These are phyloP conservation scores for Melanotus villosus DNA, from an alignment of 2,888 invertebrate genomes.

Conservation along the genomic window DNA sequence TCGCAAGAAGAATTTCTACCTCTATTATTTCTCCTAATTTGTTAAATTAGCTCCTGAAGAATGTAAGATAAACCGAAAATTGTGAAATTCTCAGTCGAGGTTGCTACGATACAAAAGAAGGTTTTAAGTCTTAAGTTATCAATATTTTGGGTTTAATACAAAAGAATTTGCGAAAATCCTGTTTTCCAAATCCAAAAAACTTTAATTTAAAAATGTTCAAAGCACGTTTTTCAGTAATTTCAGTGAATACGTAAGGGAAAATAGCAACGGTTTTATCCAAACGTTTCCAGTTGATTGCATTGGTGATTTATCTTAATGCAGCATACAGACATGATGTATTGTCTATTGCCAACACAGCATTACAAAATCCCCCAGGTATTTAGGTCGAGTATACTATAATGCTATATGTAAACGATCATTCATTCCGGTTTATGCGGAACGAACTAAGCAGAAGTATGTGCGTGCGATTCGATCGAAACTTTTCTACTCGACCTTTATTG, in stretches of 20 bases:
- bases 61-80: too few species aligned
- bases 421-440: constrained; percentile 51
- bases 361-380: constrained; percentile 67
- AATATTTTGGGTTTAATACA: too few species aligned
- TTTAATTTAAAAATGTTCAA: too few species aligned
- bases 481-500: constrained; percentile 8
- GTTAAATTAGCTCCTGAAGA: too few species aligned
- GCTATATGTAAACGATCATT: constrained; percentile 55
- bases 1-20: too few species aligned
- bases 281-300: constrained; percentile 67
- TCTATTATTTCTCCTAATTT: too few species aligned
- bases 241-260: constrained; percentile 25
- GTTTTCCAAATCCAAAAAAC: too few species aligned
- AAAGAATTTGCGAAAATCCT: too few species aligned
- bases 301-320: constrained; percentile 66
- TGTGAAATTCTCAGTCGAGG: too few species aligned
- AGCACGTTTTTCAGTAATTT: too few species aligned
- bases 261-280: constrained; percentile 9
- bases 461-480: constrained; percentile 6
- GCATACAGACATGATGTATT: constrained; percentile 67
- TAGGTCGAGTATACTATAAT: constrained; percentile 60
- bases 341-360: constrained; percentile 66
- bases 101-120: too few species aligned
- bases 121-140: too few species aligned
- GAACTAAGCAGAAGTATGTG: constrained; percentile 16